A percentile compares a stretch with the other conserved stretches of the same genome.
Evolutionary conservation across 2,888 invertebrate genomes (phyloP).

Genomic region (Priocnemis perturbator): DNA sequence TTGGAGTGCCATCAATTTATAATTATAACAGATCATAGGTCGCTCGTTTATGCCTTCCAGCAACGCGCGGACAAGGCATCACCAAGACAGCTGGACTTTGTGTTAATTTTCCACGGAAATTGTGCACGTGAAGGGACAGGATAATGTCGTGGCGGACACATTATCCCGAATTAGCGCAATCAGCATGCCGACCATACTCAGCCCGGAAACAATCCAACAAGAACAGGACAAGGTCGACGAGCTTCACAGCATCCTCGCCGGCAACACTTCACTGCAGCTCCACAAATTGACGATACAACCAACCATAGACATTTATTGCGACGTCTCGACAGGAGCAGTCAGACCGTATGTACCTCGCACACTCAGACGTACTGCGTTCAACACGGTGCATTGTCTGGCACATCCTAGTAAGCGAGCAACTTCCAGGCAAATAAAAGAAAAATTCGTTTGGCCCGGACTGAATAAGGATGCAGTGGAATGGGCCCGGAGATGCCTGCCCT

Average conservation of each 20-base stretch:
- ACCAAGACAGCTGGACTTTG: no score
- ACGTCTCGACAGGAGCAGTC: background rate
- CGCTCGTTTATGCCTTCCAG: no score
- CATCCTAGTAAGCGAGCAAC: constrained; percentile 8
- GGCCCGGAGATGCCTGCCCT: background rate
- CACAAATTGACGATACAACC: background rate
- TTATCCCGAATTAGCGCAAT: no score
- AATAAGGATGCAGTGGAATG: background rate
- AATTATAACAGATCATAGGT: no score
- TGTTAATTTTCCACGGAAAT: no score
- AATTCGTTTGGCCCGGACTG: constrained; percentile 7
- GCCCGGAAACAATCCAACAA: no score
- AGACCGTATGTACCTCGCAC: background rate
- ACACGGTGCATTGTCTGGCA: background rate
- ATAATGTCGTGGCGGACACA: no score
- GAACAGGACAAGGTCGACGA: background rate
- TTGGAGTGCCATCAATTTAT: no score
- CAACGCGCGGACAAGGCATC: no score
- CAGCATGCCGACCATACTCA: no score
- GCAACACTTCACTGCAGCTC: background rate
- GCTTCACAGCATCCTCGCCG: background rate
- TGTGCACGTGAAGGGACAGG: no score
- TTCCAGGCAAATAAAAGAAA: background rate
- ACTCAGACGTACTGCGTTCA: background rate
- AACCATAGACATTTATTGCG: background rate